A percentile compares a stretch with the other conserved stretches of the same genome.
Conservation (phyloP, 2,113 vertebrate species). For the Nannospalax galili region DNA sequence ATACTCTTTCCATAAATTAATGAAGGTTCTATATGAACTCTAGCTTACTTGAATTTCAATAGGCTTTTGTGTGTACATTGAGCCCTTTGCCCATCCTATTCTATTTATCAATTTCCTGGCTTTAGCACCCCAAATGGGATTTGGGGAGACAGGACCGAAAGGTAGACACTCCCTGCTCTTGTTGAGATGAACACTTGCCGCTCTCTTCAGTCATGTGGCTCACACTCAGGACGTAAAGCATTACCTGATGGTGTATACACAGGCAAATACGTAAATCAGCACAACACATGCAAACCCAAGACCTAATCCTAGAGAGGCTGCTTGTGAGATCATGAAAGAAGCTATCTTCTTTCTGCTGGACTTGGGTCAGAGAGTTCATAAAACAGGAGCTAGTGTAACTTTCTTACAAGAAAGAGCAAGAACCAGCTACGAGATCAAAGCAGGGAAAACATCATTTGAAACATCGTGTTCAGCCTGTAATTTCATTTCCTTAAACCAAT, state of each 20-base stretch:
- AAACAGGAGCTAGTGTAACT: not conserved
- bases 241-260: too few species aligned
- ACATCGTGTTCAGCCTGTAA: not conserved
- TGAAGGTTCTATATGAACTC: slow-evolving; percentile 31
- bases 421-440: not conserved
- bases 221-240: rapidly evolving
- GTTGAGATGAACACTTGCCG: not conserved
- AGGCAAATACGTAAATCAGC: not conserved
- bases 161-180: not conserved
- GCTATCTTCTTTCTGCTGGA: not conserved
- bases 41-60: slow-evolving; percentile 39
- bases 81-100: not conserved
- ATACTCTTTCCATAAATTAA: slow-evolving; percentile 27
- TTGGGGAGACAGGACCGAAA: not conserved
- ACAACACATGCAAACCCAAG: not conserved
- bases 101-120: not conserved
- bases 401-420: not conserved
- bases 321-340: not conserved
- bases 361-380: not conserved
- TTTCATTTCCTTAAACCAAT: not conserved
- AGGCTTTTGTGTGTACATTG: not conserved
- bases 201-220: rapidly evolving
- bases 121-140: not conserved
- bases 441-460: not conserved
- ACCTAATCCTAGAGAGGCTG: not conserved